phyloP scores from a whole-genome alignment of 2,888 invertebrate genomes.

The Helleia helle region DNA sequence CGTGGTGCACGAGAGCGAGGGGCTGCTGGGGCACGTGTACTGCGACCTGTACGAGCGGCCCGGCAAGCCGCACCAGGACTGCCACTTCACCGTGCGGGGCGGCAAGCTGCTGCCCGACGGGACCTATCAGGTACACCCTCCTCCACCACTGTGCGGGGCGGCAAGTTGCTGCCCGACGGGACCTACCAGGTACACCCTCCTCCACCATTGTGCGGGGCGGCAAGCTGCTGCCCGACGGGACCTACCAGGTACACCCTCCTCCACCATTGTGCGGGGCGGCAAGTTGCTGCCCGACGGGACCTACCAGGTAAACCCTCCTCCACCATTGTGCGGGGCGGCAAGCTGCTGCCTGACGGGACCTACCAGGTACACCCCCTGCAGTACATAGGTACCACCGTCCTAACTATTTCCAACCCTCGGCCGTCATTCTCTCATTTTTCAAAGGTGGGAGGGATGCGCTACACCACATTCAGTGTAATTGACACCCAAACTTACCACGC shows the following conservation, averaged over 20 bases:
- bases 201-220: too few relatives aligned
- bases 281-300: conserved; percentile 90
- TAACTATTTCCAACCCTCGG: too few relatives aligned
- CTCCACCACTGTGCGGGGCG: too few relatives aligned
- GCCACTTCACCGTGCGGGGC: conserved; percentile 98
- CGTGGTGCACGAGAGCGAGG: conserved; percentile 88
- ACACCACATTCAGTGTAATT: too few relatives aligned
- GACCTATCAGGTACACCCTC: conserved; percentile 80
- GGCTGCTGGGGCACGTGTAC: conserved; percentile 93
- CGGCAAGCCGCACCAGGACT: conserved; percentile 97
- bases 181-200: too few relatives aligned
- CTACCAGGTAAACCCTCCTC: conserved; percentile 99
- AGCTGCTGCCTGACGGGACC: conserved; percentile 80
- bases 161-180: too few relatives aligned
- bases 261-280: conserved; percentile 98
- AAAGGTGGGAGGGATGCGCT: too few relatives aligned
- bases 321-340: conserved; percentile 97
- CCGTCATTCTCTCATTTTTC: too few relatives aligned
- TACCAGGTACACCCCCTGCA: conserved; percentile 83
- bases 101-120: conserved; percentile 86
- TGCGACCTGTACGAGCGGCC: conserved; percentile 95
- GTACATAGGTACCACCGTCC: too few relatives aligned
- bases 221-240: conserved; percentile 90
- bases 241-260: conserved; percentile 98
- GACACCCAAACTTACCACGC: too few relatives aligned